Evolutionary conservation across 2,888 invertebrate species (phyloP).

Genomic region (Drosophila multiciliata): DNA sequence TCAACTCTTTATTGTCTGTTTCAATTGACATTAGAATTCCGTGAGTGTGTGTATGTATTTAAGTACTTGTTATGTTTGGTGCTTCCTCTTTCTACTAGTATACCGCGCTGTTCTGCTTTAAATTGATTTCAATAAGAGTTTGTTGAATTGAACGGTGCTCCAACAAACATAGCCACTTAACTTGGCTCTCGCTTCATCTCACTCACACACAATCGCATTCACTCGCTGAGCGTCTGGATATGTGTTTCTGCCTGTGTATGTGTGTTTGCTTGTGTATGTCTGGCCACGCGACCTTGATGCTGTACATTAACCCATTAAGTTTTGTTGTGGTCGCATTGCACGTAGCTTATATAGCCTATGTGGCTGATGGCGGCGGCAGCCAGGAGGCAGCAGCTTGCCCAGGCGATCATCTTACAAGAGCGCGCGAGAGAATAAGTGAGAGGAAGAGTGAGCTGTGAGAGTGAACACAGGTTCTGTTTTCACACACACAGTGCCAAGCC

Average conservation of each 20-base stretch:
- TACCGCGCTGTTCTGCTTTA: conserved; percentile 49
- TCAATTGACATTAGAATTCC: conserved; percentile 43
- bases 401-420: conserved; percentile 61
- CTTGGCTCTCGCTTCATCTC: conserved; percentile 25
- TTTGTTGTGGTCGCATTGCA: conserved; percentile 60
- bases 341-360: conserved; percentile 11
- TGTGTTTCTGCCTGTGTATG: conserved; percentile 12
- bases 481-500: conserved; percentile 43
- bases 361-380: conserved; percentile 13
- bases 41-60: conserved; percentile 5
- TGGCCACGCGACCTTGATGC: conserved; percentile 71
- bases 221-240: conserved; percentile 2
- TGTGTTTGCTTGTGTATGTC: conserved; percentile 36
- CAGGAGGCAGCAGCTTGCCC: conserved; percentile 31
- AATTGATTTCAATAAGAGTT: conserved; percentile 78
- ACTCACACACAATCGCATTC: neutral
- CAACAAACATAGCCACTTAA: conserved; percentile 51
- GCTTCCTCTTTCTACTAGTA: conserved; percentile 34
- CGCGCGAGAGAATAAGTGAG: neutral
- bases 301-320: conserved; percentile 79
- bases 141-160: conserved; percentile 52
- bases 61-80: conserved; percentile 36
- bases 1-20: conserved; percentile 13
- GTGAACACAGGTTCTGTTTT: conserved; percentile 47
- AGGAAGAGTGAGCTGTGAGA: conserved; percentile 1